phyloP scores from a whole-genome alignment of 2,113 vertebrate species.

The Ciconia maguari region DNA sequence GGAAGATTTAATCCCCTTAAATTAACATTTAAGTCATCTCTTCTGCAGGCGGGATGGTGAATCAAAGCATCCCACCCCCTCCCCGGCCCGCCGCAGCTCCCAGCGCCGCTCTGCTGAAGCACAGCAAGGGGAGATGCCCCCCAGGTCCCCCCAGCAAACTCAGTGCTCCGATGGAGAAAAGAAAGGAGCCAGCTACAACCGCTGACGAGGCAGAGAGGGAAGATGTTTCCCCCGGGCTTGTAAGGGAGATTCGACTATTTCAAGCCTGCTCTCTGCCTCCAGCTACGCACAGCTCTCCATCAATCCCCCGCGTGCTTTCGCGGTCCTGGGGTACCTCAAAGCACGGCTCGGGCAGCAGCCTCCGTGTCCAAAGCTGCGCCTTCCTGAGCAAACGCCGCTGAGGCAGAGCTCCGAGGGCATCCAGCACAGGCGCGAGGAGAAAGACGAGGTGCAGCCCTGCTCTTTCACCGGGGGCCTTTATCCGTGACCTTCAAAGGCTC shows the following conservation, averaged over 20 bases:
- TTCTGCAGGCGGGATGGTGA: neutral
- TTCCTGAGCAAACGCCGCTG: neutral
- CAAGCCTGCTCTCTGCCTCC: neutral
- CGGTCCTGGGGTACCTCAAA: neutral
- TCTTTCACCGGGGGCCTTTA: neutral
- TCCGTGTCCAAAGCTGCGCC: neutral
- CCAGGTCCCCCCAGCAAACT: neutral
- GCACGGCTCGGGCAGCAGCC: fast-evolving
- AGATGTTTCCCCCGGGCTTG: neutral
- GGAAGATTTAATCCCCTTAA: neutral
- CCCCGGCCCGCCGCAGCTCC: neutral
- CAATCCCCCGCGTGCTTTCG: fast-evolving
- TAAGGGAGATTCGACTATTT: fast-evolving
- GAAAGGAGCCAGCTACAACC: neutral
- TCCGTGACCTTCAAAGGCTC: fast-evolving
- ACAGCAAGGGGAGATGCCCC: neutral
- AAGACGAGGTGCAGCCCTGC: neutral
- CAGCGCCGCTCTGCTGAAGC: neutral
- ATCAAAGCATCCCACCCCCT: no score
- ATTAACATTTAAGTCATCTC: no score
- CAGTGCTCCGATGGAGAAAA: fast-evolving
- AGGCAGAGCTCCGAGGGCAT: neutral
- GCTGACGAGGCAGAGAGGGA: neutral
- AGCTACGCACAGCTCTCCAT: neutral
- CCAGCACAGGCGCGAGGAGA: neutral